Percentiles rank a stretch among this genome's conserved stretches.
Conservation (phyloP, 2,888 invertebrate species). For the Athetis lepigone region DNA sequence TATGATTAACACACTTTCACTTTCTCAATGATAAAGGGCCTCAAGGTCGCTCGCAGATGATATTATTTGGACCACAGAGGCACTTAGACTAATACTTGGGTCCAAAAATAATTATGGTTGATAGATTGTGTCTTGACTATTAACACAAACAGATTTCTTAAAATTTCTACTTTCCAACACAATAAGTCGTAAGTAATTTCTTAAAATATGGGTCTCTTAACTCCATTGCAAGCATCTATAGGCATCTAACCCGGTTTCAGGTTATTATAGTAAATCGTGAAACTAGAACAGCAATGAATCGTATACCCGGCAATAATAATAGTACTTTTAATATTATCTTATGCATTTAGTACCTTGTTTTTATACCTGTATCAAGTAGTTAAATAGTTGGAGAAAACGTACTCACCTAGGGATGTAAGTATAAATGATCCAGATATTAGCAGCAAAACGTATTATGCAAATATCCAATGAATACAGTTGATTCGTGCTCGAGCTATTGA, state of each 20-base stretch:
- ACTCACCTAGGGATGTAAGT: too few species aligned
- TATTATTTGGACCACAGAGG: constrained; percentile 70
- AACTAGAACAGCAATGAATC: constrained; percentile 43
- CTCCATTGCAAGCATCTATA: constrained; percentile 23
- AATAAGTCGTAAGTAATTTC: constrained; percentile 25
- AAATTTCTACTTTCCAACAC: constrained; percentile 24
- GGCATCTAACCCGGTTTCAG: constrained; percentile 24
- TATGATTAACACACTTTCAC: constrained; percentile 81
- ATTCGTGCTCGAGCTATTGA: constrained; percentile 73
- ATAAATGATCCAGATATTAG: constrained; percentile 14
- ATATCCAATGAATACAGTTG: constrained; percentile 54
- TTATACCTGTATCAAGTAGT: too few species aligned
- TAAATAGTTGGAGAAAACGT: neutral
- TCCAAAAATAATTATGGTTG: constrained; percentile 55
- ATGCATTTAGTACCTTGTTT: too few species aligned
- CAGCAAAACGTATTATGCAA: constrained; percentile 36
- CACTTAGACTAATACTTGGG: constrained; percentile 33
- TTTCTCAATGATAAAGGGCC: constrained; percentile 82
- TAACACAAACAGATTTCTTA: constrained; percentile 32
- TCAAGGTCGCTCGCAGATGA: constrained; percentile 75
- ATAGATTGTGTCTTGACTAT: constrained; percentile 42
- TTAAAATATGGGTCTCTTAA: constrained; percentile 16
- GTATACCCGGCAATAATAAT: constrained; percentile 23
- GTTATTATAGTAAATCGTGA: constrained; percentile 34
- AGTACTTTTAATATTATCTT: constrained; percentile 7